phyloP scores from a whole-genome alignment of 2,113 vertebrate species.

The Xerus inauris region DNA sequence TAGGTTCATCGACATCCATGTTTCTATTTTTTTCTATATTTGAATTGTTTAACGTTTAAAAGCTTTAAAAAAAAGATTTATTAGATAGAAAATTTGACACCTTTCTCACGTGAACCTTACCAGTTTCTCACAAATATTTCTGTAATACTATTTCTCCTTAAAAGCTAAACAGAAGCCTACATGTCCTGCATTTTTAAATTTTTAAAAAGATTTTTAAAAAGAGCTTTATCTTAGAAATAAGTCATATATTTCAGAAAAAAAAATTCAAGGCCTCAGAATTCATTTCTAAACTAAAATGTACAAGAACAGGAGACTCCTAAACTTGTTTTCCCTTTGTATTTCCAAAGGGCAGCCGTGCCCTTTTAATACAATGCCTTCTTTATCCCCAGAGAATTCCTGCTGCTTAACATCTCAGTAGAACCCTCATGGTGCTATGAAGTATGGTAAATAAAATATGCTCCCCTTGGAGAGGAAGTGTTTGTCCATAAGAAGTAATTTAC shows the following conservation, averaged over 20 bases:
- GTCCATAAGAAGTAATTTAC: constrained; percentile 56
- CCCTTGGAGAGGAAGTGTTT: constrained; percentile 54
- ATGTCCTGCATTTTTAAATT: not conserved
- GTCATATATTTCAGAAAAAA: constrained; percentile 32
- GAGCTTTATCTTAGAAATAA: constrained; percentile 49
- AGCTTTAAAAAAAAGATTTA: not conserved
- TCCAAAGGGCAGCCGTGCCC: constrained; percentile 30
- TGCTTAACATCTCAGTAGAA: constrained; percentile 59
- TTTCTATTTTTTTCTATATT: constrained; percentile 25
- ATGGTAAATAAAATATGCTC: constrained; percentile 61
- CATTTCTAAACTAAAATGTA: constrained; percentile 52
- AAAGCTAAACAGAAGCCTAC: constrained; percentile 17
- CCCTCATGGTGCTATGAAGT: constrained; percentile 3
- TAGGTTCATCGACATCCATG: not conserved
- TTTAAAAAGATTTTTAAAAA: constrained; percentile 26
- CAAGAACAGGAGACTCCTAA: constrained; percentile 38
- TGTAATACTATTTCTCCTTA: not conserved
- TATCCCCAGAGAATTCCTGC: constrained; percentile 50
- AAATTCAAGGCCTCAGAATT: constrained; percentile 31
- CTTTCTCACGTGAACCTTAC: constrained; percentile 25
- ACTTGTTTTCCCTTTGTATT: constrained; percentile 63
- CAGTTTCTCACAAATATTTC: constrained; percentile 39
- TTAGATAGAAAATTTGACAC: constrained; percentile 39
- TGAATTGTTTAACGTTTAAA: constrained; percentile 26
- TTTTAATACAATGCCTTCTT: constrained; percentile 67